Base-by-base conservation (phyloP, 1,140 invertebrate genomes). In the Scylla paramamosain region DNA sequence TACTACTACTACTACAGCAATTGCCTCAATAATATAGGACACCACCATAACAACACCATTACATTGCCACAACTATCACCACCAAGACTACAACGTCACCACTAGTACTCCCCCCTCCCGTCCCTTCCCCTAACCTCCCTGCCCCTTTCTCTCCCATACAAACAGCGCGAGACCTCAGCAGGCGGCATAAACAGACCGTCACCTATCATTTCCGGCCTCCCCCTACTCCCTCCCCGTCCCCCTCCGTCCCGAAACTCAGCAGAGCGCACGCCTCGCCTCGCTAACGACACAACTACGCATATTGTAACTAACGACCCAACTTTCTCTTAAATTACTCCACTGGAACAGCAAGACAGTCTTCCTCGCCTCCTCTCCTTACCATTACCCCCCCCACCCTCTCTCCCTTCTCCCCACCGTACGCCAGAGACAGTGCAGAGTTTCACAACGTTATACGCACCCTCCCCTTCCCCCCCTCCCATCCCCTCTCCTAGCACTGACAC, bases 271-370 rank as follows among this genome's bases (percentile, higher is more conserved):
- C 89, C 45, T 48, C 89, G 45, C 89, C 28, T 29, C 52, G 89
- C 89, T 91, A 91, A 91, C 89, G 89, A 91, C 89, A 52, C 89
- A 91, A 91, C 89, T 91, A 91, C 89, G 89, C 89, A 91, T 91
- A 91, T 91, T 91, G 89, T 91, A 91, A 91, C 89, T 91, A 91
- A 91, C 89, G 89, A 52, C 89, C 32, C 45, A 91, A 91, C 89
- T 91, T 91, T 91, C 89, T 91, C 89, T 91, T 91, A 91, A 91
- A 91, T 91, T 91, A 91, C 89, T 91, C 89, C 46, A 29, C 45
- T 52, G 89, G 89, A 91, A 91, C 89, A 52, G 89, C 46, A 52
- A 91, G 89, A 48, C 89, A 14, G 45, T 77, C 67, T 77, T 77
- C 67, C 67, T 77, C 67, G 4, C 12, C 67, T 77, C 67, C 67